These are phyloP conservation scores for Stigmatopora argus DNA, from an alignment of 2,113 vertebrate species.

Conservation along the genomic window DNA sequence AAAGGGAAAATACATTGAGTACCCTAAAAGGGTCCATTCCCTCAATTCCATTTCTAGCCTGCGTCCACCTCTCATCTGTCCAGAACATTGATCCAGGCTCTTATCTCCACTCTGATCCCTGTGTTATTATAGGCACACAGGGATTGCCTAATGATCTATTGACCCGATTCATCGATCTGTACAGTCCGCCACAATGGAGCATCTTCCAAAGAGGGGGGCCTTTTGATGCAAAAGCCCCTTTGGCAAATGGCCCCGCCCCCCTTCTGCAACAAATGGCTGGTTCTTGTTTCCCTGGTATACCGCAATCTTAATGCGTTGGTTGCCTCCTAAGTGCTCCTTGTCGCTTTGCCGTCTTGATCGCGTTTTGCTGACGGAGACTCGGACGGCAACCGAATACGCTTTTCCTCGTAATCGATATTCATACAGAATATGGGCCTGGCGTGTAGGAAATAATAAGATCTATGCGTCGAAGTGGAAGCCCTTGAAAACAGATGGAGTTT, in stretches of 20 bases:
- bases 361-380: slow-evolving; percentile 6
- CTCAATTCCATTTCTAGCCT: slow-evolving; percentile 16
- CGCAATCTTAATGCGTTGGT: slow-evolving; percentile 37
- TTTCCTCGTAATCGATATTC: slow-evolving; percentile 1
- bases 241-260: slow-evolving; percentile 8
- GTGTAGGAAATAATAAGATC: slow-evolving; percentile 3
- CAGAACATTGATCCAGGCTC: slow-evolving; percentile 56
- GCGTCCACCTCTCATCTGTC: slow-evolving; percentile 21
- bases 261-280: slow-evolving; percentile 10
- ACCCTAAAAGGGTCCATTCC: background rate
- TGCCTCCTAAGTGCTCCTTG: slow-evolving; percentile 51
- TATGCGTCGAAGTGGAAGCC: background rate
- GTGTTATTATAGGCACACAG: slow-evolving; percentile 65
- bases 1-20: background rate
- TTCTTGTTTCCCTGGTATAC: slow-evolving; percentile 14
- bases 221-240: slow-evolving; percentile 12
- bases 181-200: slow-evolving; percentile 60
- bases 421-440: background rate
- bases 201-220: slow-evolving; percentile 45
- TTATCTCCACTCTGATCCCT: slow-evolving; percentile 66
- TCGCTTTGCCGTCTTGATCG: slow-evolving; percentile 29
- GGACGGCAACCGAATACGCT: background rate
- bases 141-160: slow-evolving; percentile 74
- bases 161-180: slow-evolving; percentile 54
- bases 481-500: slow-evolving; percentile 11